phyloP scores from a whole-genome alignment of 2,888 invertebrate genomes.

The Tupiocoris notatus region DNA sequence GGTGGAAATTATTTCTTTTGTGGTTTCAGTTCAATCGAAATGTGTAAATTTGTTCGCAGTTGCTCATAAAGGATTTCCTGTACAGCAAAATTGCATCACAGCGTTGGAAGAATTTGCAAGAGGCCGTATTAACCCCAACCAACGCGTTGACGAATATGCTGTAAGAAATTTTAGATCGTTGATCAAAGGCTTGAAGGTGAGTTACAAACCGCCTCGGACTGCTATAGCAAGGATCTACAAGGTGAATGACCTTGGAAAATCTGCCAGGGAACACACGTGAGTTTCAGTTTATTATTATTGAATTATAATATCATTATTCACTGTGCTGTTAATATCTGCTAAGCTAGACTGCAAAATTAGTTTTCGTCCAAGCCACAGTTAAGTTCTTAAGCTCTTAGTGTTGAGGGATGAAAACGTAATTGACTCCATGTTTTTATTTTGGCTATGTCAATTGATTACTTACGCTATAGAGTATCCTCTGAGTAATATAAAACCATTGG shows the following conservation, averaged over 20 bases:
- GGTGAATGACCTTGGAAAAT: constrained; percentile 55
- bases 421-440: too few species aligned
- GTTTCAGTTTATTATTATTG: constrained; percentile 53
- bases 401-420: too few species aligned
- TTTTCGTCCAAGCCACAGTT: too few species aligned
- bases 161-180: constrained; percentile 52
- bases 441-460: too few species aligned
- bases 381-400: too few species aligned
- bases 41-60: constrained; percentile 60
- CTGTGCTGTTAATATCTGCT: too few species aligned
- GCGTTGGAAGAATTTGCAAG: constrained; percentile 5
- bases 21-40: too few species aligned
- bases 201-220: constrained; percentile 56
- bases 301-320: too few species aligned
- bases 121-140: background rate
- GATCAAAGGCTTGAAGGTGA: constrained; percentile 57
- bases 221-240: constrained; percentile 54
- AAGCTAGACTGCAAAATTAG: too few species aligned
- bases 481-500: too few species aligned
- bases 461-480: too few species aligned
- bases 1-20: too few species aligned
- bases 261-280: constrained; percentile 49
- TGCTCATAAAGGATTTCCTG: constrained; percentile 77
- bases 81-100: constrained; percentile 47
- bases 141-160: background rate